These are phyloP conservation scores for Pandion haliaetus DNA, from an alignment of 2,113 vertebrate genomes.

Conservation along the genomic window DNA sequence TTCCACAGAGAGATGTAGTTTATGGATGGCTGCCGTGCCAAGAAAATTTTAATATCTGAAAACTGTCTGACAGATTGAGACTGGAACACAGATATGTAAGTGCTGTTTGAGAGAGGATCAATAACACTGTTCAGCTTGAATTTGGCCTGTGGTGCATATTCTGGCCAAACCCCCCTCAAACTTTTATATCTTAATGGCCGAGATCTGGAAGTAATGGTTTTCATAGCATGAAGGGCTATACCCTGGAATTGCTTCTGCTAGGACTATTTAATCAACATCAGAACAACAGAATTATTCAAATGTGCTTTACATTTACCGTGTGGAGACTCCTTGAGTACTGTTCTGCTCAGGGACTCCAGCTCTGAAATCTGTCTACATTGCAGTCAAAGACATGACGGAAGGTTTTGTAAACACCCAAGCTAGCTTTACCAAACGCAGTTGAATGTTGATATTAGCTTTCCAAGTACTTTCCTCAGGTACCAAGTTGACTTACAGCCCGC, in stretches of 20 bases:
- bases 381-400: not conserved
- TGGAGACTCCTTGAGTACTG: not conserved
- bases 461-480: not conserved
- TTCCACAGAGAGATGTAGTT: not conserved
- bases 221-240: slow-evolving; percentile 7
- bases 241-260: slow-evolving; percentile 21
- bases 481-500: not conserved
- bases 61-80: not conserved
- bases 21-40: not conserved
- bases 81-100: not conserved
- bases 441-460: not conserved
- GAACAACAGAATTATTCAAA: slow-evolving; percentile 36
- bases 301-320: not conserved
- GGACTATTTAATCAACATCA: slow-evolving; percentile 36
- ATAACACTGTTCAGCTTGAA: not conserved
- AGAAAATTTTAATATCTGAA: slow-evolving; percentile 41
- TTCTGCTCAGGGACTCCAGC: not conserved
- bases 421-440: not conserved
- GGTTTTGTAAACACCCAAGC: not conserved
- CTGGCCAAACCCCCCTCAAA: not conserved
- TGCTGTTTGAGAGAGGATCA: not conserved
- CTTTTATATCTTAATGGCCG: not conserved
- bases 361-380: not conserved
- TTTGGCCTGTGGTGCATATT: not conserved
- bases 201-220: slow-evolving; percentile 10